These are phyloP conservation scores for Agrotis puta DNA, from an alignment of 2,888 invertebrate species.

Conservation along the genomic window DNA sequence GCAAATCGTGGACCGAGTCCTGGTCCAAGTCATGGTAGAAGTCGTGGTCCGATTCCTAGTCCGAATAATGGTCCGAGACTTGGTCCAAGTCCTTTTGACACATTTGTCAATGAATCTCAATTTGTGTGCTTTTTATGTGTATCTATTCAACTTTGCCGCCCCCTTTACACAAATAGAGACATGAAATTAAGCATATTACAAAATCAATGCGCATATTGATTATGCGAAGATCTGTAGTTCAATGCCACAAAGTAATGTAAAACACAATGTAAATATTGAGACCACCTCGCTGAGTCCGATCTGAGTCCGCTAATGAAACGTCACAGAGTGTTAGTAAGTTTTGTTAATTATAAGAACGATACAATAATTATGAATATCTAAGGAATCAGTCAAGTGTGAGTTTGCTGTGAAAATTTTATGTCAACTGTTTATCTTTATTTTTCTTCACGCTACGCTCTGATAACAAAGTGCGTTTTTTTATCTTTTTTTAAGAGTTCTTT, in stretches of 20 bases:
- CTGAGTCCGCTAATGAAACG: constrained; percentile 21
- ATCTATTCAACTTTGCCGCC: not conserved
- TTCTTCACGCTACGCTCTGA: too few relatives aligned
- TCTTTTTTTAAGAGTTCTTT: too few relatives aligned
- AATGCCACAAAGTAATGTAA: constrained; percentile 9
- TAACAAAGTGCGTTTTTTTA: too few relatives aligned
- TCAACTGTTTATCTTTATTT: too few relatives aligned
- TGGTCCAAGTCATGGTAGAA: too few relatives aligned
- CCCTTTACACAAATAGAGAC: not conserved
- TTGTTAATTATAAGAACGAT: not conserved
- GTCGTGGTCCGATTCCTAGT: too few relatives aligned
- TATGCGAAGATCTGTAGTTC: not conserved
- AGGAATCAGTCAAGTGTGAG: not conserved
- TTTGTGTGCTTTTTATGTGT: too few relatives aligned
- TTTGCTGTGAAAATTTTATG: too few relatives aligned
- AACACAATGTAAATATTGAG: constrained; percentile 1
- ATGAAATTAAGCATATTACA: not conserved
- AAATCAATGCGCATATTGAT: constrained; percentile 32
- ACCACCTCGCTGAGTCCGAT: not conserved
- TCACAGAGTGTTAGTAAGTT: constrained; percentile 28
- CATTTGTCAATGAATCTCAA: too few relatives aligned
- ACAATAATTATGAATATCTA: constrained; percentile 10
- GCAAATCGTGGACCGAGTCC: too few relatives aligned
- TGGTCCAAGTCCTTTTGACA: too few relatives aligned
- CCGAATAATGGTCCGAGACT: too few relatives aligned